Base-by-base conservation (phyloP, 1,140 invertebrate genomes). In the fruit fly (Drosophila melanogaster) region DNA sequence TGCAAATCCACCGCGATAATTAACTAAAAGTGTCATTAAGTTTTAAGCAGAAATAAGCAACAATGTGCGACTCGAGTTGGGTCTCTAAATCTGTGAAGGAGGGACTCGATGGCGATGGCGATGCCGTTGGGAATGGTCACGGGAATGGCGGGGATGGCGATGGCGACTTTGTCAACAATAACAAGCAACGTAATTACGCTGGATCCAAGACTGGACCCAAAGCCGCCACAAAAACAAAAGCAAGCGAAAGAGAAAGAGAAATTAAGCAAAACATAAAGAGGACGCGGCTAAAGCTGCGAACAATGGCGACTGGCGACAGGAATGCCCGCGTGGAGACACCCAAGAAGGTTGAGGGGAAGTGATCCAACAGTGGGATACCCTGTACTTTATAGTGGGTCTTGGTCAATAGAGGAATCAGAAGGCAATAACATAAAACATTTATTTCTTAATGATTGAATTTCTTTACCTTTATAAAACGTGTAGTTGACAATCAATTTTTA, bases 1-100 rank as follows among this genome's bases (percentile, higher is more conserved):
- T 84, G 84, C 84, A 90, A 89, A 89, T 90, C 80, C 84, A 89
- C 84, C 84, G 80, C 84, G 84, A 89, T 89, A 89, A 89, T 89
- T 89, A 89, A 89, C 77, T 89, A 66, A 90, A 89, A 89, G 84
- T 89, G 84, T 84, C 84, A 89, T 89, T 89, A 89, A 90, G 84
- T 89, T 89, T 89, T 89, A 89, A 89, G 67, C 84, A 83, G 77
- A 80, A 80, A 71, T 89, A 83, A 89, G 79, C 85, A 83, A 80
- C 84, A 80, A 80, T 59, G 79, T 61, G 53, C 51, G 53, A 58
- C 55, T 61, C 71, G 26, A 56, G 38, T 72, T 61, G 22, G 46
- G 74, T 55, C 71, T 74, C 46, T 26, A 49, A 14, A 24, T 54
- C 46, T 38, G 46, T 22, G 30, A 24, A 37, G 53, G 33, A 46